phyloP scores from a whole-genome alignment of 2,888 invertebrate species.

The Mythimna pallens region DNA sequence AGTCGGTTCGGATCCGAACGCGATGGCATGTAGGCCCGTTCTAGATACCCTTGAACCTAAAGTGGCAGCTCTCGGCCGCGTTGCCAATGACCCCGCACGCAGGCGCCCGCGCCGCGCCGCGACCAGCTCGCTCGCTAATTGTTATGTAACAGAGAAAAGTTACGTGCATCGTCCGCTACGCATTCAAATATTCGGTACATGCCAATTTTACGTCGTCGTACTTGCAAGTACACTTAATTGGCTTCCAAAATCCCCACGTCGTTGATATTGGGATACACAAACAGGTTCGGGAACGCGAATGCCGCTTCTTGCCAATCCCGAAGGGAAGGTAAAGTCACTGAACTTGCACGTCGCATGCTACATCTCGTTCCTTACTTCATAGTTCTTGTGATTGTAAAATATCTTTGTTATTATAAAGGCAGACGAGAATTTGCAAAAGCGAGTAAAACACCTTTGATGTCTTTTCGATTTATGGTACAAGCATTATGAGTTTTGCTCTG shows the following conservation, averaged over 20 bases:
- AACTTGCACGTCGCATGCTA: slow-evolving; percentile 87
- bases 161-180: slow-evolving; percentile 76
- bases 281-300: slow-evolving; percentile 87
- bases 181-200: slow-evolving; percentile 78
- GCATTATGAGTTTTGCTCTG: slow-evolving; percentile 33
- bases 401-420: slow-evolving; percentile 76
- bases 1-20: slow-evolving; percentile 60
- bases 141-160: slow-evolving; percentile 87
- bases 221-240: slow-evolving; percentile 75
- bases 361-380: slow-evolving; percentile 85
- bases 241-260: slow-evolving; percentile 72
- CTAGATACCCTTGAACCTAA: slow-evolving; percentile 90
- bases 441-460: slow-evolving; percentile 61
- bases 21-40: slow-evolving; percentile 83
- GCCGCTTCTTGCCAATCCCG: slow-evolving; percentile 87
- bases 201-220: slow-evolving; percentile 74
- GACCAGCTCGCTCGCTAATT: slow-evolving; percentile 84
- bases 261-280: slow-evolving; percentile 85
- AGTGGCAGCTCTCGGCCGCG: slow-evolving; percentile 90
- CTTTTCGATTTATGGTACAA: slow-evolving; percentile 51
- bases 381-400: slow-evolving; percentile 87
- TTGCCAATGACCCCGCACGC: slow-evolving; percentile 92
- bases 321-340: slow-evolving; percentile 88
- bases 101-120: slow-evolving; percentile 86
- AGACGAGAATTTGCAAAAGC: slow-evolving; percentile 64